Percentiles rank a stretch among this genome's conserved stretches.
phyloP scores from a whole-genome alignment of 2,113 vertebrate species.

The Theristicus caerulescens region DNA sequence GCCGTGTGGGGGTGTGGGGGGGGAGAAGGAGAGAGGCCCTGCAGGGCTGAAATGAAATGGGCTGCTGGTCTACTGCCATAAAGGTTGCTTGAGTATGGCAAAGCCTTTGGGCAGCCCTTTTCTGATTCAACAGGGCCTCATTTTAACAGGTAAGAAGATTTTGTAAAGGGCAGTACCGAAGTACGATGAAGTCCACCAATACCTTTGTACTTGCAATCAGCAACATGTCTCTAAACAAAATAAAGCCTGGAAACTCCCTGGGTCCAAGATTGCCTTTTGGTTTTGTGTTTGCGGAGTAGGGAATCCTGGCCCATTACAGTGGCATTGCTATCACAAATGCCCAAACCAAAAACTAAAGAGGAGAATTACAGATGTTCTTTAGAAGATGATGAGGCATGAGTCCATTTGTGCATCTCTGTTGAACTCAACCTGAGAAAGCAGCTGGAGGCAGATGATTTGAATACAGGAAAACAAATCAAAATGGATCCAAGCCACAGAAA shows the following conservation, averaged over 20 bases:
- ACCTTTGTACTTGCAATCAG: background rate
- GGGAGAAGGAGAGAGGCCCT: background rate
- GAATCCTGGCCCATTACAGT: background rate
- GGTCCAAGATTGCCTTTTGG: background rate
- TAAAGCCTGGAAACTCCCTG: background rate
- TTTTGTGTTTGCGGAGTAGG: background rate
- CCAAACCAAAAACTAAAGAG: background rate
- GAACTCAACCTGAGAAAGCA: background rate
- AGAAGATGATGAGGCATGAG: background rate
- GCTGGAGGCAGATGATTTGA: background rate
- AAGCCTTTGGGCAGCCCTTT: background rate
- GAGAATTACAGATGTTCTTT: background rate
- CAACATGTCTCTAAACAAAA: accelerated
- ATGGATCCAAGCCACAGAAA: background rate
- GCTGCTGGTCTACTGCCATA: background rate
- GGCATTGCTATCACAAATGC: background rate
- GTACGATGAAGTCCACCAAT: background rate
- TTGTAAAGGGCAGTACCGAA: background rate
- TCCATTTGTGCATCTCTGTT: background rate
- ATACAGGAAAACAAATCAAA: background rate
- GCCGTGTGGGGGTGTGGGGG: accelerated
- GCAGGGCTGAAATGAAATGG: background rate
- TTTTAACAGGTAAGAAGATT: background rate
- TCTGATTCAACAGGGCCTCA: background rate
- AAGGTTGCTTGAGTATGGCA: accelerated